Conservation (phyloP, 92 coral and sea anemone species). For the Palythoa heliodiscus region DNA sequence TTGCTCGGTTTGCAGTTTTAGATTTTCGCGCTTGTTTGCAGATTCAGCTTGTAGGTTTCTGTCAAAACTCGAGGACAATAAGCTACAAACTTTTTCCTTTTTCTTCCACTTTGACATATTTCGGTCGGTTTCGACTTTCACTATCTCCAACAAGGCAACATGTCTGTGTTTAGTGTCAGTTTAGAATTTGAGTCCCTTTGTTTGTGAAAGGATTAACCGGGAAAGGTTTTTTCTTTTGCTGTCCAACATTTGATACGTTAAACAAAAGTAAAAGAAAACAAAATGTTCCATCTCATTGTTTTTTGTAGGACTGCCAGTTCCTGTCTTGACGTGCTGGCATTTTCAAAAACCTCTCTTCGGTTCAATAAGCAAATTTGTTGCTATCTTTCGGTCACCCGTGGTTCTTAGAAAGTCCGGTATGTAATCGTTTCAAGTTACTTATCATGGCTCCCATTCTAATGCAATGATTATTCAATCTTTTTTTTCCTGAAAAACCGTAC, state of each 20-base stretch:
- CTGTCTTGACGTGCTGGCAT: no score
- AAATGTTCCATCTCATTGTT: no score
- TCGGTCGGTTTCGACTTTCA: neutral
- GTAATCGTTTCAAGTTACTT: no score
- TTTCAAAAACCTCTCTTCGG: no score
- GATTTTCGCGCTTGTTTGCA: slow-evolving; percentile 36
- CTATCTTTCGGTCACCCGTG: no score
- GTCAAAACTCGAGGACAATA: slow-evolving; percentile 22
- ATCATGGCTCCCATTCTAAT: no score
- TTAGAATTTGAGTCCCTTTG: slow-evolving; percentile 7
- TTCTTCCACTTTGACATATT: slow-evolving; percentile 20
- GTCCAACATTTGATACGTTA: neutral
- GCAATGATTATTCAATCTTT: no score
- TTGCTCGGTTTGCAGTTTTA: slow-evolving; percentile 8
- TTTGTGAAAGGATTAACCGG: slow-evolving; percentile 6
- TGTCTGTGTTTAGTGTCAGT: neutral
- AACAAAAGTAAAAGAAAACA: no score
- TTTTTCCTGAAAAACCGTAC: no score
- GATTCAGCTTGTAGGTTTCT: slow-evolving; percentile 20
- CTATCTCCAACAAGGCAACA: neutral
- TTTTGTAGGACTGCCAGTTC: no score
- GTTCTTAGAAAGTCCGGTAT: no score
- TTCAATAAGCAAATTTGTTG: no score
- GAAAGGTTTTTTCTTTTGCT: neutral
- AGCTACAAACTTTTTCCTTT: neutral